Percentiles rank a stretch among this genome's conserved stretches.
Conservation (phyloP, 1,140 invertebrate species). For the Acromyrmex heyeri region DNA sequence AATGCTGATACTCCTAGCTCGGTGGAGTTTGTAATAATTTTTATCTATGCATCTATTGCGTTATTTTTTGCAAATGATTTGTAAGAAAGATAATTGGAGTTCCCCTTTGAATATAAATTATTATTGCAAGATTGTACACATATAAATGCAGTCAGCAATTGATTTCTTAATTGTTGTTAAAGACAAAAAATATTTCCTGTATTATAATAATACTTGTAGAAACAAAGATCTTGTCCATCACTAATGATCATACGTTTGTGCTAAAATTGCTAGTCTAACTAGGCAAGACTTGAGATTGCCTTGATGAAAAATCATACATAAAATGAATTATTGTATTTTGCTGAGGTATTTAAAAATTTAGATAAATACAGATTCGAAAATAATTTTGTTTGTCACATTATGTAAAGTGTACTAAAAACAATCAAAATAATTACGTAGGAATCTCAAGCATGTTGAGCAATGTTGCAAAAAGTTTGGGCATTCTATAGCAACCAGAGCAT, state of each 20-base stretch:
- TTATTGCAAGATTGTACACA: neutral
- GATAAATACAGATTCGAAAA: too few species aligned
- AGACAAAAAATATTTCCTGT: too few species aligned
- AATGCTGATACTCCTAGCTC: constrained; percentile 12
- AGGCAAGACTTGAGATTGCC: neutral
- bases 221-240: neutral
- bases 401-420: too few species aligned
- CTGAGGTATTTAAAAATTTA: too few species aligned
- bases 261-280: constrained; percentile 5
- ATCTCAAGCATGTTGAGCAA: too few species aligned
- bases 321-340: too few species aligned
- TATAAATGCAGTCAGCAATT: too few species aligned
- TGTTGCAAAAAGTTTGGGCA: too few species aligned
- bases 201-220: neutral
- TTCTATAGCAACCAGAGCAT: too few species aligned
- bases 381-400: too few species aligned
- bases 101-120: neutral
- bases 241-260: neutral
- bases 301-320: constrained; percentile 17
- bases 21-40: constrained; percentile 16
- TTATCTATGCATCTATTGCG: neutral
- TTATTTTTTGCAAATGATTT: constrained; percentile 10
- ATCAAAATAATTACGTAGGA: too few species aligned
- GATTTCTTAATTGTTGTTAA: too few species aligned
- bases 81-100: constrained; percentile 7